Evolutionary conservation across 2,888 invertebrate genomes (phyloP), one percentile per base, ranked within the genome.

Genomic region (Camptogramma bilineatum): DNA sequence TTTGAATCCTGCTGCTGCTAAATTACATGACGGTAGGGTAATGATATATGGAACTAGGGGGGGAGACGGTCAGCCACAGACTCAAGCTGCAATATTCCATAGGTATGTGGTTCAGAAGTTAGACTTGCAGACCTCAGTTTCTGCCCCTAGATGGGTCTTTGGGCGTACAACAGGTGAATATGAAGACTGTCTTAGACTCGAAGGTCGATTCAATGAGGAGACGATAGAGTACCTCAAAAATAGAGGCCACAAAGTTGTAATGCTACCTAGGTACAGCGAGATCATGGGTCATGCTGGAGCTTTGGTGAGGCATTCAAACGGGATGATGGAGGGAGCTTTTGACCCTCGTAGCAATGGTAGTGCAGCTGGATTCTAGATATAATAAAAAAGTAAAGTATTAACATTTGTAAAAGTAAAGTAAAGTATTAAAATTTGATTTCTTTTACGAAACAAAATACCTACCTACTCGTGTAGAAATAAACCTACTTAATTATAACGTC

Each of bases 41-140:
- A 80, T 92, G 75, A 54, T 92, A 28, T 91, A 90, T 66, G 92
- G 92, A 0, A 90, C 90, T 9, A 80, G 84, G 66, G 92, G 92
- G 19, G 92, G 91, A 7, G 91, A 92, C 70, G 91, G 91, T 0
- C 92, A 92, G 62, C 76, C 90, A 4, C 92, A 92, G 73, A 90
- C 86, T 3, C 92, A 92, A 77, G 85, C 91, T 19, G 86, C 89
- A 0, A 80, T 92, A n/a, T 92, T 92, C 60, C 90, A 92, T 56
- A 82, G 90, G 76, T 91, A 92, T 54, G 89, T 82, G 1, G 78
- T 91, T 9, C 91, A 92, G 73, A 82, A 81, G 5, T 57, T 77
- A 16, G 80, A 78, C 10, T 80, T 92, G 52, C 91, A 91, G 69
- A 68, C 72, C 21, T 73, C 88, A 31, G 66, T 92, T 4, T 83